Evolutionary conservation across 1,140 invertebrate species (phyloP).

Genomic region (Microplitis mediator): DNA sequence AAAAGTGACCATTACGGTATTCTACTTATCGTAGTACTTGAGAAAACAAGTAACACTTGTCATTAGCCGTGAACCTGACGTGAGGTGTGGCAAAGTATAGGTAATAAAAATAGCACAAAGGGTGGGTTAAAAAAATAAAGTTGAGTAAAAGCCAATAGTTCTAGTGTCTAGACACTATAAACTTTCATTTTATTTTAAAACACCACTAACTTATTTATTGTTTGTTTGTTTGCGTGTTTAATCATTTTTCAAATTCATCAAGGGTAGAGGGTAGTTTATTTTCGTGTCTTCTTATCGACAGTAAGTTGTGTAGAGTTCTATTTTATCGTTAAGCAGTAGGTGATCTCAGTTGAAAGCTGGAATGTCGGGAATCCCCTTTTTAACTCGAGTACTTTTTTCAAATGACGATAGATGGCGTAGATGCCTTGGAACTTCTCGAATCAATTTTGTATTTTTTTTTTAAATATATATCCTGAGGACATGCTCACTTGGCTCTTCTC

Average conservation of each 20-base stretch:
- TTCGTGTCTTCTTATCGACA: background rate
- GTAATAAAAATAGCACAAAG: background rate
- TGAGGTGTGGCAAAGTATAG: background rate
- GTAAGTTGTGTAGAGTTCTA: background rate
- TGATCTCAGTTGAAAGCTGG: background rate
- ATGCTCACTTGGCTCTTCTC: conserved; percentile 2
- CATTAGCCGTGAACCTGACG: conserved; percentile 25
- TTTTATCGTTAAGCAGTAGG: background rate
- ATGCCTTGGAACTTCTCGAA: background rate
- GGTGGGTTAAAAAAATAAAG: background rate
- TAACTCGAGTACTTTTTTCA: background rate
- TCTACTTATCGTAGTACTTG: conserved; percentile 31
- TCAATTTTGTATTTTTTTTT: background rate
- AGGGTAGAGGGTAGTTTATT: background rate
- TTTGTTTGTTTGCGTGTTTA: background rate
- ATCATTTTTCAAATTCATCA: background rate
- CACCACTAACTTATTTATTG: background rate
- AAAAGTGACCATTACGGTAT: conserved; percentile 30
- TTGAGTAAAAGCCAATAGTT: background rate
- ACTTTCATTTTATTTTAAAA: background rate
- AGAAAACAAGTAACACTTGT: conserved; percentile 19
- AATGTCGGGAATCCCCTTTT: background rate
- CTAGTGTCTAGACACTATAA: background rate
- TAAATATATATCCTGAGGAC: background rate
- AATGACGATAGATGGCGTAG: background rate